Evolutionary conservation across 2,888 invertebrate species (phyloP).

Genomic region (Ditula angustiorana): DNA sequence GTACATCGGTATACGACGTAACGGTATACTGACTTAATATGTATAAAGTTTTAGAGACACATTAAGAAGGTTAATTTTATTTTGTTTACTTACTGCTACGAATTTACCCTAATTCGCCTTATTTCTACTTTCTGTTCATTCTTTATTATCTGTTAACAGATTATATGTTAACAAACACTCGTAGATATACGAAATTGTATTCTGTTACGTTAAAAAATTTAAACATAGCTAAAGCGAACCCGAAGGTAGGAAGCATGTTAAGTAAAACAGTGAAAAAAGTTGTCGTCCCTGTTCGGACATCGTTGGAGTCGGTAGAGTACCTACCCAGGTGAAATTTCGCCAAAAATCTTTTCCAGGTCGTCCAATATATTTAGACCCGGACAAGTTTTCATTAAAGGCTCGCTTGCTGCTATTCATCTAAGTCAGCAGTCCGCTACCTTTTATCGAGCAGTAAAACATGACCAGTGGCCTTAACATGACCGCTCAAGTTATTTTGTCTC

Average conservation of each 20-base stretch:
- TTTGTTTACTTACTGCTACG: too few species aligned
- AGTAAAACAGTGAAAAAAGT: neutral
- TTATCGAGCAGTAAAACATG: conserved; percentile 11
- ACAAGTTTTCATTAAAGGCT: conserved; percentile 17
- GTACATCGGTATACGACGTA: too few species aligned
- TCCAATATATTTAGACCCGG: neutral
- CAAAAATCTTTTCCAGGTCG: neutral
- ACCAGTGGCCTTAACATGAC: neutral
- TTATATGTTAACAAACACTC: too few species aligned
- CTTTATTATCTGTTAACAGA: neutral
- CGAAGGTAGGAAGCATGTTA: too few species aligned
- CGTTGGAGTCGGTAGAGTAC: neutral
- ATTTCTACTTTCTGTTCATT: too few species aligned
- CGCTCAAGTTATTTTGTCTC: too few species aligned
- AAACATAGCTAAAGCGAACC: neutral
- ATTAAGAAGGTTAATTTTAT: too few species aligned
- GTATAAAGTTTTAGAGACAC: too few species aligned
- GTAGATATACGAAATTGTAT: neutral
- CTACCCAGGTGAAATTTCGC: neutral
- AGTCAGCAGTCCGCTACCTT: conserved; percentile 15
- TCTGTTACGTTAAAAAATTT: neutral
- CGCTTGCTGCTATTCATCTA: conserved; percentile 11
- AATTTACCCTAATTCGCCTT: too few species aligned
- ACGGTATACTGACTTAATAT: too few species aligned
- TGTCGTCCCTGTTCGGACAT: neutral